phyloP scores from a whole-genome alignment of 2,888 invertebrate species.

The Eristalinus sepulchralis region DNA sequence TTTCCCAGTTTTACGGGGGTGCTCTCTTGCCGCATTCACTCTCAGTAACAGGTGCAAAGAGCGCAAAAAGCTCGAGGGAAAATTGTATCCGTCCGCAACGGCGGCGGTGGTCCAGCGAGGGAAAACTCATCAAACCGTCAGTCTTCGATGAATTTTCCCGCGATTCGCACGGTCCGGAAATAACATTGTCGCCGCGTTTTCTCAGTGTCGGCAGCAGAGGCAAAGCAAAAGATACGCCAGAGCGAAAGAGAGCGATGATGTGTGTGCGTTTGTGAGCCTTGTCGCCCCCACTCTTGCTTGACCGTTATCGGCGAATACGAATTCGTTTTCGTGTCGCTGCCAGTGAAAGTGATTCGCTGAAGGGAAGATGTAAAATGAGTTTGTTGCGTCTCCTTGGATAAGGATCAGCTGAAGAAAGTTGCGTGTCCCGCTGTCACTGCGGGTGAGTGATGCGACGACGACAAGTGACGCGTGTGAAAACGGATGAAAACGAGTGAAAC shows the following conservation, averaged over 20 bases:
- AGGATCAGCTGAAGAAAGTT: not conserved
- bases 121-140: conserved; percentile 31
- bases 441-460: not conserved
- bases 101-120: conserved; percentile 51
- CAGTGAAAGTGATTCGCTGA: not conserved
- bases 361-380: not conserved
- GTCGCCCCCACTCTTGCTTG: not conserved
- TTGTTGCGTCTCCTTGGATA: not conserved
- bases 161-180: conserved; percentile 23
- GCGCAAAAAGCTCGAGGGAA: conserved; percentile 39
- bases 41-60: conserved; percentile 41
- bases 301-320: not conserved
- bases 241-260: not conserved
- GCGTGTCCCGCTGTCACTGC: not conserved
- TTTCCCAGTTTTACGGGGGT: conserved; percentile 6
- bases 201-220: not conserved
- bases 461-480: not conserved
- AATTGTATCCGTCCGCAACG: not conserved
- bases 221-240: conserved; percentile 19
- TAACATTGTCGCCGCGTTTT: not conserved
- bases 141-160: conserved; percentile 57
- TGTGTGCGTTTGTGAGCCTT: not conserved
- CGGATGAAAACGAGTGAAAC: not conserved
- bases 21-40: conserved; percentile 6
- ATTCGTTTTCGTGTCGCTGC: not conserved